Evolutionary conservation across 2,797 vertebrate genomes (phyloP), one percentile per base, ranked within the genome.

Genomic region (Microctenopoma steveboyesi): DNA sequence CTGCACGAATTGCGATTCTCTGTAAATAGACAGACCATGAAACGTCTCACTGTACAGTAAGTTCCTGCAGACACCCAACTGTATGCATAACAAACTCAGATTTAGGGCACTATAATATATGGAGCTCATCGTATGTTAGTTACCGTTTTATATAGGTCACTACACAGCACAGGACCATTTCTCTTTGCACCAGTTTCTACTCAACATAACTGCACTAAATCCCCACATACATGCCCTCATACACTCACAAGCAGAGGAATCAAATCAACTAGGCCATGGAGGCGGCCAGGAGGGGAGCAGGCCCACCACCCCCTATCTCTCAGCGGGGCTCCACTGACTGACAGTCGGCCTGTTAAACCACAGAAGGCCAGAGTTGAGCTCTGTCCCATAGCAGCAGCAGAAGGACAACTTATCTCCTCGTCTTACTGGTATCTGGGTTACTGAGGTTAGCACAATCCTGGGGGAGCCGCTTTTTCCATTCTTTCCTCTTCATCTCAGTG

Each of bases 351-450:
- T 43, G 71, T 62, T 81, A 76, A 78, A 80, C 58, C 57, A 47
- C 76, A 83, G 74, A 65, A 59, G 78, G 53, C 72, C 63, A 35
- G 70, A 83, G 76, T 55, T 72, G 64, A 85, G 62, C 74, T 74
- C 76, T 28, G 68, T 79, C 77, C 64, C 43, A 4, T 37, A 59
- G 70, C 73, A 69, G 76, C 74, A 84, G 76, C 69, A 72, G 64
- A 15, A 72, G 72, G 71, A 78, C 3, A 7, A 59, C 83, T 83
- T 65, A 86, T 79, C 74, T 82, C 28, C 70, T 71, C 15, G n/a
- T 67, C 69, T 67, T 76, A 70, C 66, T 72, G 43, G 54, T 88
- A 89, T 85, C 86, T 90, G 78, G 88, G 84, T 90, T 91, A 90
- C 81, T 83, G 67, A 69, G 69, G 74, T 84, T 88, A 77, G 72